These are phyloP conservation scores for Dinocampus coccinellae DNA, from an alignment of 2,888 invertebrate species.

Conservation along the genomic window DNA sequence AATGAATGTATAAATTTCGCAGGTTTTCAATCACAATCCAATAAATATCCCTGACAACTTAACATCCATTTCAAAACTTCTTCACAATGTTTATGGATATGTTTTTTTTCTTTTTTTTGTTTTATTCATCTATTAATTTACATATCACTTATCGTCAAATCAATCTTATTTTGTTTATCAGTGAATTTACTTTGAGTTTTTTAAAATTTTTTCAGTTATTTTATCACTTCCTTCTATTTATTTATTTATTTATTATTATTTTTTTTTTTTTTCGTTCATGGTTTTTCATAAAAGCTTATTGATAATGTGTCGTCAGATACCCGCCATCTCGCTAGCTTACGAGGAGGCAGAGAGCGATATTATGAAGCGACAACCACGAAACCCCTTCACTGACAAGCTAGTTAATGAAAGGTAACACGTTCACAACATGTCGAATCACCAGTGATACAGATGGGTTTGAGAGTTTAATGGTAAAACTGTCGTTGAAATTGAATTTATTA, in stretches of 20 bases:
- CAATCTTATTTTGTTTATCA: not conserved
- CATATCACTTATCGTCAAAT: not conserved
- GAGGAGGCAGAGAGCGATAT: conserved; percentile 90
- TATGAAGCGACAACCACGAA: conserved; percentile 88
- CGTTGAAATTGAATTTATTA: conserved; percentile 1
- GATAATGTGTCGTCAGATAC: conserved; percentile 72
- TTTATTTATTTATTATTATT: too few relatives aligned
- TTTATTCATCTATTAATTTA: conserved; percentile 4
- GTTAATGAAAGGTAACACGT: conserved; percentile 80
- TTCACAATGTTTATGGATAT: not conserved
- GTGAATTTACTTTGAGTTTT: not conserved
- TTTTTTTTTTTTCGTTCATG: too few relatives aligned
- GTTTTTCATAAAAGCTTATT: conserved; percentile 65
- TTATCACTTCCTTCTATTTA: conserved; percentile 3
- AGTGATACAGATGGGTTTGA: conserved; percentile 36
- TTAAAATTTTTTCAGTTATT: conserved; percentile 43
- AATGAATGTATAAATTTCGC: not conserved
- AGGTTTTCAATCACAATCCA: not conserved
- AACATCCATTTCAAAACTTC: not conserved
- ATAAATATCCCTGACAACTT: not conserved
- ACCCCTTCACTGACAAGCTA: conserved; percentile 87
- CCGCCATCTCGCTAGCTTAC: conserved; percentile 89
- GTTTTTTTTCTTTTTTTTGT: not conserved
- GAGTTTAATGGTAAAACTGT: conserved; percentile 37
- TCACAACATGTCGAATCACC: conserved; percentile 48